phyloP scores from a whole-genome alignment of 2,797 vertebrate species.

The Hyperoplus immaculatus region DNA sequence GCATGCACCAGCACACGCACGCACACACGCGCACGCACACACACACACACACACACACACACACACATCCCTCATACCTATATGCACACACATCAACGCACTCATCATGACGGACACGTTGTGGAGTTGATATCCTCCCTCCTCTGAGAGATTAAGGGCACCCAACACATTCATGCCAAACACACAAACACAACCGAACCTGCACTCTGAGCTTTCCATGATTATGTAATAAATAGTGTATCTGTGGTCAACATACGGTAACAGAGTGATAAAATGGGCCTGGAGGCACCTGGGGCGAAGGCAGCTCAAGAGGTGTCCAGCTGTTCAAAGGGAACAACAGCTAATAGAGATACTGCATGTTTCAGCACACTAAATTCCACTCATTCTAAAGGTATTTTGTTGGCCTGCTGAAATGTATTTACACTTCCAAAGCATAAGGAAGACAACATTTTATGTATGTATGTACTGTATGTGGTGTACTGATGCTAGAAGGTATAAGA shows the following conservation, averaged over 20 bases:
- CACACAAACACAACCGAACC: slow-evolving; percentile 17
- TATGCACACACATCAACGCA: slow-evolving; percentile 29
- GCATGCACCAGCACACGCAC: slow-evolving; percentile 50
- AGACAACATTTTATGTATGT: neutral
- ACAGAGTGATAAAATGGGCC: slow-evolving; percentile 46
- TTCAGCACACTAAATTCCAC: slow-evolving; percentile 8
- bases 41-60: slow-evolving; percentile 32
- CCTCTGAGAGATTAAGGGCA: slow-evolving; percentile 66
- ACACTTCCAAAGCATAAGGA: neutral
- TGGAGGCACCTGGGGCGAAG: slow-evolving; percentile 29
- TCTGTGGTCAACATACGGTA: slow-evolving; percentile 58
- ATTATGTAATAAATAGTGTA: slow-evolving; percentile 52
- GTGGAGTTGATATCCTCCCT: slow-evolving; percentile 78
- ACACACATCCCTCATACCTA: slow-evolving; percentile 22
- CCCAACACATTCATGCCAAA: slow-evolving; percentile 22
- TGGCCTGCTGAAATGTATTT: neutral
- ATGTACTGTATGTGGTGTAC: neutral
- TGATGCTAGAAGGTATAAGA: neutral
- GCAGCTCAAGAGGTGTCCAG: slow-evolving; percentile 52
- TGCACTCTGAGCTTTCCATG: slow-evolving; percentile 36
- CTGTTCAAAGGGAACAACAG: slow-evolving; percentile 53
- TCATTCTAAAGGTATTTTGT: slow-evolving; percentile 8
- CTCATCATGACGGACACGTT: slow-evolving; percentile 50
- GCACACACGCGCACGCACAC: slow-evolving; percentile 36
- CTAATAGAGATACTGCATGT: slow-evolving; percentile 15